These are phyloP conservation scores for Clavelina lepadiformis DNA, from an alignment of 23 tunicate species.

Conservation along the genomic window DNA sequence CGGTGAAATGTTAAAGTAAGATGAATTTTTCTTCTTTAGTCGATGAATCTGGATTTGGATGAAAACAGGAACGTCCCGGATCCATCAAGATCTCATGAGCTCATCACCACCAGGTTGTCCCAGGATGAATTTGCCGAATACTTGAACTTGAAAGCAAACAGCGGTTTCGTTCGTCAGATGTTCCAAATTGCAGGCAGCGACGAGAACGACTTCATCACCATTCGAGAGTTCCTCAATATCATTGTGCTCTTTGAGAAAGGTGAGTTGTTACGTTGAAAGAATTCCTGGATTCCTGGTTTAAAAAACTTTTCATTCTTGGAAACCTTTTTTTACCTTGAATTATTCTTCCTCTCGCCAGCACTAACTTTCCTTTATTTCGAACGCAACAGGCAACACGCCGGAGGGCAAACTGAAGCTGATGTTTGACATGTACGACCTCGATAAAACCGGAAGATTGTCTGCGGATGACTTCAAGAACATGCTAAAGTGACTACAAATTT, in stretches of 20 bases:
- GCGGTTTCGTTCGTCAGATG: slow-evolving; percentile 18
- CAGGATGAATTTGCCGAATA: slow-evolving; percentile 30
- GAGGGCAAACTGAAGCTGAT: slow-evolving; percentile 22
- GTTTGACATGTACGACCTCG: slow-evolving; percentile 48
- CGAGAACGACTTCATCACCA: slow-evolving; percentile 25
- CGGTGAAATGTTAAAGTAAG: neutral
- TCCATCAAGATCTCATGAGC: neutral
- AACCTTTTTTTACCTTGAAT: too few species aligned
- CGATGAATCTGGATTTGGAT: slow-evolving; percentile 5
- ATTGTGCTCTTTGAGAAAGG: slow-evolving; percentile 34
- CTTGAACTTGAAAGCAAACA: slow-evolving; percentile 32
- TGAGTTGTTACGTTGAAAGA: too few species aligned
- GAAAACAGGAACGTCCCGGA: neutral
- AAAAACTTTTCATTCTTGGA: too few species aligned
- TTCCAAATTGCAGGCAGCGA: slow-evolving; percentile 24
- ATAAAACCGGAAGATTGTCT: slow-evolving; percentile 16
- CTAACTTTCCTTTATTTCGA: too few species aligned
- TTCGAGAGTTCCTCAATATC: slow-evolving; percentile 33
- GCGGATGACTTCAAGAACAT: slow-evolving; percentile 28
- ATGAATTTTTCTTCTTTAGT: slow-evolving; percentile 1
- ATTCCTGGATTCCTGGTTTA: too few species aligned
- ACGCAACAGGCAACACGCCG: too few species aligned
- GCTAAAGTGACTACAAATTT: slow-evolving; percentile 26
- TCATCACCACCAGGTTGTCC: slow-evolving; percentile 8
- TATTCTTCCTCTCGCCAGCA: too few species aligned